Conservation (phyloP, 2,797 vertebrate species). For the Momotus momota region DNA sequence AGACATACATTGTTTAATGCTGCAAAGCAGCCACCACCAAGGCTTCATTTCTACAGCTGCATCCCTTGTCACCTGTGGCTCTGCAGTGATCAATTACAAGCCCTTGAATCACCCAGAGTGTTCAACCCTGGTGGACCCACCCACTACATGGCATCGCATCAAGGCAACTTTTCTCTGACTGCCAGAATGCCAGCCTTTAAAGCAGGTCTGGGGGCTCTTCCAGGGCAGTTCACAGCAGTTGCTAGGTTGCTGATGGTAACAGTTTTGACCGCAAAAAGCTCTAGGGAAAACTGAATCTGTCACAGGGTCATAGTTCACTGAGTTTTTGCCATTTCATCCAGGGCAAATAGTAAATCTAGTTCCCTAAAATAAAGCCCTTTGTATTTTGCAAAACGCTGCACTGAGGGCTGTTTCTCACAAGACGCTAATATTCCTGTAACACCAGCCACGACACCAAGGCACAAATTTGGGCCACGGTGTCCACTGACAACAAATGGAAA, state of each 20-base stretch:
- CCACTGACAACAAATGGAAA: conserved; percentile 13
- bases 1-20: neutral
- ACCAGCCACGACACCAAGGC: neutral
- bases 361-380: conserved; percentile 1
- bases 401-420: neutral
- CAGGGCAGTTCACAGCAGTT: neutral
- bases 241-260: neutral
- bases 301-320: neutral
- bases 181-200: neutral
- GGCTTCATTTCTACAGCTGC: neutral
- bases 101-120: neutral
- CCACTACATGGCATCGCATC: accelerated
- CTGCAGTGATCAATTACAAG: neutral
- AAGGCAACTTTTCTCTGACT: neutral
- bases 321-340: neutral
- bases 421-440: neutral
- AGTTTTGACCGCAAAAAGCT: conserved; percentile 21
- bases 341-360: conserved; percentile 12
- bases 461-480: neutral
- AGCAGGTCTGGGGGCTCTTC: neutral
- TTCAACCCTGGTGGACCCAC: neutral
- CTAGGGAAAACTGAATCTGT: neutral
- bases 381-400: neutral
- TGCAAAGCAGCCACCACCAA: neutral
- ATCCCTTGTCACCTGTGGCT: neutral